These are phyloP conservation scores for Meandrina meandrites DNA, from an alignment of 92 coral and sea anemone genomes.

Conservation along the genomic window DNA sequence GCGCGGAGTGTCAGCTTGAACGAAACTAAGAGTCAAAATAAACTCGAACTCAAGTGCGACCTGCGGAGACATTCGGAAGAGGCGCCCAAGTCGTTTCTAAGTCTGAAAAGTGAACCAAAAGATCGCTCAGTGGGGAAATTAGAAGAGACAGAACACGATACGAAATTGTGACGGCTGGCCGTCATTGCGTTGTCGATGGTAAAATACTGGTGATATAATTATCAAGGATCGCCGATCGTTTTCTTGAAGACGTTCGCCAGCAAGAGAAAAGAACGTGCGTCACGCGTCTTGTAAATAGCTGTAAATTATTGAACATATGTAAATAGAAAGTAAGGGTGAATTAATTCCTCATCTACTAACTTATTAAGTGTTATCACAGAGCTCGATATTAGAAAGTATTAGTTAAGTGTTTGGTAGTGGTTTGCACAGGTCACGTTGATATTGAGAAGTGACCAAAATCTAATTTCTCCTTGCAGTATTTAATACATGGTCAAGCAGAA, in stretches of 20 bases:
- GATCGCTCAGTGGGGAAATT: neutral
- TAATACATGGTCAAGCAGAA: neutral
- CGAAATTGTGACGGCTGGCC: slow-evolving; percentile 19
- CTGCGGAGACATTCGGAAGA: slow-evolving; percentile 41
- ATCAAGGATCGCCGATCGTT: neutral
- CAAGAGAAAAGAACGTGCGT: neutral
- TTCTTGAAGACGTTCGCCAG: neutral
- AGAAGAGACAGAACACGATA: slow-evolving; percentile 18
- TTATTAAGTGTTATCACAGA: neutral
- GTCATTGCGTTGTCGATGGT: neutral
- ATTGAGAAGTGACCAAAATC: neutral
- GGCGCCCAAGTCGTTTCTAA: neutral
- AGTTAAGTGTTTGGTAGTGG: no score
- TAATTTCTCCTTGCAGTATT: neutral
- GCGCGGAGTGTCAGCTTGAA: slow-evolving; percentile 31
- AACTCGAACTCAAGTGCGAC: slow-evolving; percentile 30
- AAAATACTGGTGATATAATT: neutral
- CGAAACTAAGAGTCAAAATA: slow-evolving; percentile 27
- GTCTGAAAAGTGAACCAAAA: slow-evolving; percentile 14
- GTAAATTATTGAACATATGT: slow-evolving; percentile 19
- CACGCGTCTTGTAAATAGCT: slow-evolving; percentile 17
- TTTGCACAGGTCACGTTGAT: neutral
- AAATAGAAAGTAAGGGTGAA: neutral
- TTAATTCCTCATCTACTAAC: neutral
- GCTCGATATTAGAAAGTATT: neutral